Percentiles rank a stretch among this genome's conserved stretches.
These are phyloP conservation scores for Epirrhoe alternata DNA, from an alignment of 2,888 invertebrate species.

Conservation along the genomic window DNA sequence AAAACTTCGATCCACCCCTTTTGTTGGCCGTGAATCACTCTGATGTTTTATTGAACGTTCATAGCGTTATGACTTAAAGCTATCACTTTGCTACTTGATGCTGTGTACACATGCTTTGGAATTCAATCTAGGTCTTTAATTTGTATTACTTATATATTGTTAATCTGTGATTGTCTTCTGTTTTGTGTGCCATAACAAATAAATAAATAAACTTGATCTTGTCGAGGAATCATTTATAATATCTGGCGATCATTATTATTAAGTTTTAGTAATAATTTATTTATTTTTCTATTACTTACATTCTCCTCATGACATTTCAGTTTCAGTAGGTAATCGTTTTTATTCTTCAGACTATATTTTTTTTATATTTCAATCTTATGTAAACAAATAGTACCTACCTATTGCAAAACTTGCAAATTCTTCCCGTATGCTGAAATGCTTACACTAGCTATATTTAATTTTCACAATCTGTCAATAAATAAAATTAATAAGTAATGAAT, in stretches of 20 bases:
- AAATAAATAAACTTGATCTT: too few species aligned
- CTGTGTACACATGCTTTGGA: background rate
- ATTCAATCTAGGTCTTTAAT: background rate
- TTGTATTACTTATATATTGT: too few species aligned
- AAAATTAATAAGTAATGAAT: slow-evolving; percentile 14
- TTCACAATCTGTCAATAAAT: background rate
- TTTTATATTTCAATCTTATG: background rate
- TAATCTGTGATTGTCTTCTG: too few species aligned
- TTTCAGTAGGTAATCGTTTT: background rate
- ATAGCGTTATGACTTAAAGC: slow-evolving; percentile 17
- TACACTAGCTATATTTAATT: too few species aligned
- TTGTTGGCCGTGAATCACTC: slow-evolving; percentile 49
- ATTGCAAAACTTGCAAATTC: background rate
- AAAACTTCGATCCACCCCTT: slow-evolving; percentile 49
- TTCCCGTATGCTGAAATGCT: background rate
- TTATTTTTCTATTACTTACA: too few species aligned
- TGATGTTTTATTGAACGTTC: slow-evolving; percentile 22
- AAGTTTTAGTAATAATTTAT: too few species aligned
- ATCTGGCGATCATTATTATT: too few species aligned
- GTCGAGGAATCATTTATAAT: too few species aligned
- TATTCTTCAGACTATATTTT: background rate
- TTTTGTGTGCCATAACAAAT: too few species aligned
- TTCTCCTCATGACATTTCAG: too few species aligned
- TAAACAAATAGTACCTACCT: background rate
- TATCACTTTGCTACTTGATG: background rate